phyloP scores from a whole-genome alignment of 2,888 invertebrate genomes.

The Schrankia costaestrigalis region DNA sequence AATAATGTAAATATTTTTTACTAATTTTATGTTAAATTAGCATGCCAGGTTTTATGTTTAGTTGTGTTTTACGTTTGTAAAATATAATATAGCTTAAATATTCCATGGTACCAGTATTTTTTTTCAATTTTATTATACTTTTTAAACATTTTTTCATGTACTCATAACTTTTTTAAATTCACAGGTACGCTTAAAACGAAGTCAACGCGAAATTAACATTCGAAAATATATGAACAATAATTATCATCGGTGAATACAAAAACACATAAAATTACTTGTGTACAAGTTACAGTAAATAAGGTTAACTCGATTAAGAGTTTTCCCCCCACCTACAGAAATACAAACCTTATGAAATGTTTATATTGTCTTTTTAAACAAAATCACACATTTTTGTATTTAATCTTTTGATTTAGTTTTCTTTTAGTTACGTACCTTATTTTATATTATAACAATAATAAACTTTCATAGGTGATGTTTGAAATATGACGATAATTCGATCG shows the following conservation, averaged over 20 bases:
- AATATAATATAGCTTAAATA: conserved; percentile 24
- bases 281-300: conserved; percentile 62
- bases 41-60: conserved; percentile 3
- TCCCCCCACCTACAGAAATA: conserved; percentile 51
- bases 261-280: conserved; percentile 48
- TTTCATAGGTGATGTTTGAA: conserved; percentile 14
- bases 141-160: conserved; percentile 8
- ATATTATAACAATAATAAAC: conserved; percentile 15
- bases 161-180: conserved; percentile 32
- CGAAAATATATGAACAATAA: conserved; percentile 54
- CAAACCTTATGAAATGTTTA: conserved; percentile 23
- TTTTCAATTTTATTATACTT: conserved; percentile 13
- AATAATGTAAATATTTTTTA: no score
- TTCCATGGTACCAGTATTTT: conserved; percentile 58
- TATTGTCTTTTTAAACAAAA: neutral
- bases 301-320: conserved; percentile 47
- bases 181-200: conserved; percentile 71
- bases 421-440: no score
- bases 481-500: conserved; percentile 23
- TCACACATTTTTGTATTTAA: neutral
- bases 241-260: conserved; percentile 50
- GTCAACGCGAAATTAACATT: conserved; percentile 43
- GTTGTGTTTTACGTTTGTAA: conserved; percentile 27
- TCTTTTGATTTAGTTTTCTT: no score
- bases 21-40: conserved; percentile 21